Conservation (phyloP, 2,888 invertebrate species). For the Mythimna ferrago region DNA sequence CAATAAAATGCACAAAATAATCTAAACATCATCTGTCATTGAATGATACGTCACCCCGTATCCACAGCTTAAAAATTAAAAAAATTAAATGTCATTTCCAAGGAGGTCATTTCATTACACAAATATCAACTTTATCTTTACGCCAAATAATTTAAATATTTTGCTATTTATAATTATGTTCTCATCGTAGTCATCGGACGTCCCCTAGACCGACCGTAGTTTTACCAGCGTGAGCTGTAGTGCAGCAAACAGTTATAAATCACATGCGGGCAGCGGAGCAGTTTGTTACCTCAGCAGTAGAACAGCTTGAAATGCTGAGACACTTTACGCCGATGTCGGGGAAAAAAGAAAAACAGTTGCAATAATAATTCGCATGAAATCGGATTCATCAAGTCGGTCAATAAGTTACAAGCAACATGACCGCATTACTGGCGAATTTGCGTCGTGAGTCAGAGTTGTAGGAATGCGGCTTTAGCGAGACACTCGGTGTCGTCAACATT, state of each 20-base stretch:
- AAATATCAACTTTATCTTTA: too few relatives aligned
- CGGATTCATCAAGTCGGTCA: conserved; percentile 1
- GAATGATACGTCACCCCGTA: too few relatives aligned
- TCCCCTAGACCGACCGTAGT: too few relatives aligned
- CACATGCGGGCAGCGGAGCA: neutral
- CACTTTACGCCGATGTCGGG: neutral
- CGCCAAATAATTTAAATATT: too few relatives aligned
- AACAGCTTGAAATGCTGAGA: neutral
- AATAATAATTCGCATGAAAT: conserved; percentile 5
- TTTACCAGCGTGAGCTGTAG: neutral
- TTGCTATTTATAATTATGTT: too few relatives aligned
- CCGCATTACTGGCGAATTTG: conserved; percentile 12
- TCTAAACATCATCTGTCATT: too few relatives aligned
- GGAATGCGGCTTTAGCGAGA: conserved; percentile 6
- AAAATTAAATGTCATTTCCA: too few relatives aligned
- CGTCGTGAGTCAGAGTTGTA: conserved; percentile 27
- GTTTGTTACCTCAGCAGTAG: neutral
- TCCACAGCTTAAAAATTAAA: too few relatives aligned
- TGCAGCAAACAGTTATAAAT: neutral
- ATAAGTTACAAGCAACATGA: conserved; percentile 6
- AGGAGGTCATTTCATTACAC: too few relatives aligned
- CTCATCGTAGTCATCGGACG: too few relatives aligned
- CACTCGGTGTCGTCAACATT: neutral
- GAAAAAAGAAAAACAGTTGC: neutral
- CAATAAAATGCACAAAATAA: too few relatives aligned